Percentiles rank a stretch among this genome's conserved stretches.
These are phyloP conservation scores for Ctenopoma multispine DNA, from an alignment of 2,797 vertebrate species.

Conservation along the genomic window DNA sequence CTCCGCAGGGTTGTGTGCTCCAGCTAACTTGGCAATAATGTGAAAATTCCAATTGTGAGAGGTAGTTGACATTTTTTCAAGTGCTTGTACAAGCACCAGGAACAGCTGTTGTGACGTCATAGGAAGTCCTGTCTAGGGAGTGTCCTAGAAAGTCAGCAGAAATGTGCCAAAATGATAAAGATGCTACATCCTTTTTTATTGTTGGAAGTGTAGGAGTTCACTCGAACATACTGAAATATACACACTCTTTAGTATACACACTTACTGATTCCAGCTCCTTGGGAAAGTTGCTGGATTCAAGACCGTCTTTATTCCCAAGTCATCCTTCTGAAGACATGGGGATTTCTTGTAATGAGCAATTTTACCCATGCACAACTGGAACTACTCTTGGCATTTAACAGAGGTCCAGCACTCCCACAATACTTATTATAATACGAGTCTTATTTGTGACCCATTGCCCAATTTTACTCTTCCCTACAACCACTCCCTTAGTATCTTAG, in stretches of 20 bases:
- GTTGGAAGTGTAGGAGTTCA: not conserved
- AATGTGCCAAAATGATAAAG: constrained; percentile 26
- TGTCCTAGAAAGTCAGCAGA: constrained; percentile 27
- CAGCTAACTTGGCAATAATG: constrained; percentile 54
- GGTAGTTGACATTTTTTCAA: constrained; percentile 29
- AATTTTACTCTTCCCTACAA: constrained; percentile 11
- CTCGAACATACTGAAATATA: not conserved
- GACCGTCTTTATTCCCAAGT: constrained; percentile 42
- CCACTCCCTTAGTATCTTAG: constrained; percentile 47
- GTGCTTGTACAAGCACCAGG: constrained; percentile 16
- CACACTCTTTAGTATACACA: no score
- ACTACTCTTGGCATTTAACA: constrained; percentile 47
- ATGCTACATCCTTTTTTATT: constrained; percentile 24
- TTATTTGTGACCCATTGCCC: constrained; percentile 42
- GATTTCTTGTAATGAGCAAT: constrained; percentile 76
- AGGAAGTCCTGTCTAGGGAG: constrained; percentile 47
- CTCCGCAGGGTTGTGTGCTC: constrained; percentile 27
- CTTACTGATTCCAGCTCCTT: no score
- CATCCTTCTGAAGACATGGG: constrained; percentile 52
- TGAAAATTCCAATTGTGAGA: constrained; percentile 69
- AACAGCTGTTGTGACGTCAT: constrained; percentile 51
- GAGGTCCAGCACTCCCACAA: constrained; percentile 20
- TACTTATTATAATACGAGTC: constrained; percentile 4
- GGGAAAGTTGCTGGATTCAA: constrained; percentile 12
- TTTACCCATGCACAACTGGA: constrained; percentile 64